Evolutionary conservation across 2,797 vertebrate species (phyloP).

Genomic region (Streptopelia turtur): DNA sequence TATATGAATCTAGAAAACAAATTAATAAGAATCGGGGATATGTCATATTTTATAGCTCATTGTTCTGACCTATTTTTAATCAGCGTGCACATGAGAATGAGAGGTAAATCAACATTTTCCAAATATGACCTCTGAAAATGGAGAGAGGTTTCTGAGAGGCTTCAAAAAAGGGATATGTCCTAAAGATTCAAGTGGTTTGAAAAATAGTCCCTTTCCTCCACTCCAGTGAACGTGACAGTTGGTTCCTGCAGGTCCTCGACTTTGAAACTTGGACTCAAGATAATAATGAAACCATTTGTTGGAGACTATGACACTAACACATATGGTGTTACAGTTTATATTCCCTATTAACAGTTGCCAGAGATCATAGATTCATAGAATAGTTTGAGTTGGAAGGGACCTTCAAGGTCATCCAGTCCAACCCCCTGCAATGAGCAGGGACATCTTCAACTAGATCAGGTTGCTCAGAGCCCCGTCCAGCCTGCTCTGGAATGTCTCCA

Average conservation of each 20-base stretch:
- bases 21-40: background rate
- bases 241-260: background rate
- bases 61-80: background rate
- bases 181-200: background rate
- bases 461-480: too few species aligned
- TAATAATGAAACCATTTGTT: background rate
- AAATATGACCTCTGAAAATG: background rate
- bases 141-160: background rate
- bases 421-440: too few species aligned
- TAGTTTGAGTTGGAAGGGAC: too few species aligned
- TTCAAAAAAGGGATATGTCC: background rate
- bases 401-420: too few species aligned
- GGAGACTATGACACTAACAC: background rate
- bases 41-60: background rate
- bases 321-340: background rate
- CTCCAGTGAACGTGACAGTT: background rate
- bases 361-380: background rate
- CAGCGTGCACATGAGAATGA: background rate
- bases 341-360: background rate
- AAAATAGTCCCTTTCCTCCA: background rate
- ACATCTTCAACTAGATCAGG: too few species aligned
- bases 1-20: background rate
- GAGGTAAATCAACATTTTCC: background rate
- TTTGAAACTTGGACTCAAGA: background rate
- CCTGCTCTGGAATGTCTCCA: too few species aligned